Conservation (phyloP, 2,113 vertebrate genomes). For the Pipa parva region DNA sequence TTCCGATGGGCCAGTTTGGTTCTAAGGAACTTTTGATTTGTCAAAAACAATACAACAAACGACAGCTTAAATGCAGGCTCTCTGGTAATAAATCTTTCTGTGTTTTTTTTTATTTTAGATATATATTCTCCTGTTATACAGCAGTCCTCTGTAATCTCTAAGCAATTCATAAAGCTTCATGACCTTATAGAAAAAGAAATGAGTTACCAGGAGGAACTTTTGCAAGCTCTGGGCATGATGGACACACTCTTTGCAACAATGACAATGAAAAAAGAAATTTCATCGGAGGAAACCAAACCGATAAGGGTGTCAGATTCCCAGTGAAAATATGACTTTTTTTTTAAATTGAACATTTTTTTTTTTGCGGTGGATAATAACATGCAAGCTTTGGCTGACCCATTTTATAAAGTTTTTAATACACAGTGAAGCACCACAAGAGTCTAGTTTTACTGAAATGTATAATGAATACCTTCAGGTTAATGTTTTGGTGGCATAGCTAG, state of each 20-base stretch:
- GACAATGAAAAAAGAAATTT: constrained; percentile 62
- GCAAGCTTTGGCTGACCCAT: neutral
- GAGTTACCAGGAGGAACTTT: constrained; percentile 83
- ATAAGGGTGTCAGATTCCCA: constrained; percentile 31
- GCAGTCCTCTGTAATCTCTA: constrained; percentile 81
- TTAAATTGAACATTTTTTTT: neutral
- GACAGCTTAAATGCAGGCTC: too few species aligned
- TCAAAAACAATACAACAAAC: too few species aligned
- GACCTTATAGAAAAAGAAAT: constrained; percentile 82
- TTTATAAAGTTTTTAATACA: neutral
- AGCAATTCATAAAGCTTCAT: constrained; percentile 80
- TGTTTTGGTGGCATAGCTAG: neutral
- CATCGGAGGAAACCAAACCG: constrained; percentile 41
- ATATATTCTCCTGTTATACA: constrained; percentile 80
- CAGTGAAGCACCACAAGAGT: neutral
- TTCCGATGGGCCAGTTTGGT: too few species aligned
- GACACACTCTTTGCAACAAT: constrained; percentile 90
- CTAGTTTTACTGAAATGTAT: neutral
- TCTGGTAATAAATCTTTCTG: too few species aligned
- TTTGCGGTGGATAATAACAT: neutral
- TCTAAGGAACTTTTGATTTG: too few species aligned
- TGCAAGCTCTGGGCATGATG: constrained; percentile 94
- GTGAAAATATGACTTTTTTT: neutral
- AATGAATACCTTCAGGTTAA: neutral
- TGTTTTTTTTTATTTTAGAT: constrained; percentile 59